Evolutionary conservation across 1,140 invertebrate genomes (phyloP), one percentile per base, ranked within the genome.

Genomic region (Drosophila mayri): DNA sequence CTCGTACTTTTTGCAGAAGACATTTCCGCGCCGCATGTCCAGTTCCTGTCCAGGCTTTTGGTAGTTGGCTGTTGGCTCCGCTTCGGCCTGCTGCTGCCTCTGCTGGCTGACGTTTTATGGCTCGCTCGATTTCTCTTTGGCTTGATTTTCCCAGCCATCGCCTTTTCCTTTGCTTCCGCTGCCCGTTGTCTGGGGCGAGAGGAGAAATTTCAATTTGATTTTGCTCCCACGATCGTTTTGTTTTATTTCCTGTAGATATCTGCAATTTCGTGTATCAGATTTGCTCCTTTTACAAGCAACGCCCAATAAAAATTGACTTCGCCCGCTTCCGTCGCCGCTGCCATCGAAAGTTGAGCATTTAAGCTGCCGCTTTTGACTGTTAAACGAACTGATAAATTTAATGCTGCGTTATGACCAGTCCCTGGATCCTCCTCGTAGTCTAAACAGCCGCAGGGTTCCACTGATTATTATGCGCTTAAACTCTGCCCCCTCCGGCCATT

Each of bases 21-120:
- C 83, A 83, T 88, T 87, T 87, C 83, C 84, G 83, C 67, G 84
- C 83, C 84, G 83, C 84, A 87, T 87, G 84, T 87, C 84, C 83
- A 87, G 76, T 87, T 87, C 76, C 83, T 87, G 76, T 61, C 75
- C 63, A 49, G 49, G 50, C 59, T 58, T 60, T 49, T 63, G 47
- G 41, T 55, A 61, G 76, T 61, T 65, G 58, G 52, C 25, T 44
- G 30, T 12, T 59, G 54, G 54, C 28, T 35, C 37, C 60, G 54
- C 28, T 41, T 28, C 60, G 61, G 64, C 46, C 68, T 47, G 47
- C 72, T 55, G 30, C 16, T 14, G 43, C n/a, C 25, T 25, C 32
- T 25, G 43, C 72, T 58, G 52, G 30, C 43, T 63, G 32, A 35
- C 63, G 55, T 68, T 77, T 77, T 77, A 78, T 63, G 75, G 75